These are phyloP conservation scores for Harpegnathos saltator DNA, from an alignment of 1,140 invertebrate genomes.

Conservation along the genomic window DNA sequence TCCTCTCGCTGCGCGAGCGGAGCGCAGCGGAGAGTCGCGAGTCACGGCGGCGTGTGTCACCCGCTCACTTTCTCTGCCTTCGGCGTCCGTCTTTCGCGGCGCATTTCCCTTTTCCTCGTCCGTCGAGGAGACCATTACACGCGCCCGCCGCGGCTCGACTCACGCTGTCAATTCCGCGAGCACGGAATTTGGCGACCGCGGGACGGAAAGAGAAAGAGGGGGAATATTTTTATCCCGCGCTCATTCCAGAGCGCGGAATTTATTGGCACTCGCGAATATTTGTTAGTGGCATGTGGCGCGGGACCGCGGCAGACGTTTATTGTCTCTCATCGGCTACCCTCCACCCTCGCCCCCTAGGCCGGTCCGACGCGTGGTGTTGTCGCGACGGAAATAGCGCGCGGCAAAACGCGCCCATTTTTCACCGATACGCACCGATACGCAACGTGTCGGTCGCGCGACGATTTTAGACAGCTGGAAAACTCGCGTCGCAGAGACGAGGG, in stretches of 20 bases:
- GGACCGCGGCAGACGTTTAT: conserved; percentile 11
- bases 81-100: conserved; percentile 68
- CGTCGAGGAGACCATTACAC: not conserved
- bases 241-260: conserved; percentile 19
- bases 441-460: not conserved
- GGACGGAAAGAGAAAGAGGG: not conserved
- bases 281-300: conserved; percentile 1
- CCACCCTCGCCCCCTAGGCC: too few relatives aligned
- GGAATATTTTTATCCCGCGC: conserved; percentile 36
- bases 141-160: not conserved
- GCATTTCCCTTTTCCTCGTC: conserved; percentile 5
- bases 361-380: not conserved
- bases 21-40: too few relatives aligned
- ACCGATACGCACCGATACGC: not conserved
- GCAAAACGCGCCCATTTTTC: conserved; percentile 10
- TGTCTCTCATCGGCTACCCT: not conserved
- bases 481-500: not conserved
- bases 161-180: conserved; percentile 10
- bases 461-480: not conserved
- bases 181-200: not conserved
- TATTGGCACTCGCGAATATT: conserved; percentile 22
- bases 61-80: conserved; percentile 77
- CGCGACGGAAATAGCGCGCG: conserved; percentile 13
- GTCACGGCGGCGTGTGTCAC: conserved; percentile 73
- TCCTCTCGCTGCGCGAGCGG: conserved; percentile 43